Base-by-base conservation (phyloP, 2,113 vertebrate species). In the Labrus mixtus region DNA sequence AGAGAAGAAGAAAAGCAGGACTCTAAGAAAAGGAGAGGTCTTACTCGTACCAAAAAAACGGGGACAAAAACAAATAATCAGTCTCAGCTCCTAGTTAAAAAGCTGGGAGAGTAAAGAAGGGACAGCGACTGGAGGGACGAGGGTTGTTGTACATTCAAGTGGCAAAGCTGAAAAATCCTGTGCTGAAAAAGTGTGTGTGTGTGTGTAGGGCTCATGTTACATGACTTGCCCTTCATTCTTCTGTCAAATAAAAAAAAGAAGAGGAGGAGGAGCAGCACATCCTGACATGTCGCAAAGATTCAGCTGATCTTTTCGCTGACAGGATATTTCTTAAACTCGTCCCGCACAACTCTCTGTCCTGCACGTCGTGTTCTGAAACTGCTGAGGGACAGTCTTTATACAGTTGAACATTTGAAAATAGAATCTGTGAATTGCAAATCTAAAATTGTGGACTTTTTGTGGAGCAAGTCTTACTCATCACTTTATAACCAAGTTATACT, bases 61-160 rank as follows among this genome's bases (percentile, higher is more conserved):
- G 12, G 12, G 41, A 43, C 10, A 13, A 43, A 6, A 13, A 3
- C 29, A 33, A 33, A 33, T 33, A 33, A 33, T 6, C 6, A 33
- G 29, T 3, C 29, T 33, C 2, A 8, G 25, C 54, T 77, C 46
- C 82, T 29, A 73, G 54, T 0, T 41, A 25, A 53, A 60, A 20
- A 8, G 17, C 25, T 29, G 13, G 45, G 25, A 36, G 12, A 10
- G 0, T 8, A 36, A 53, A n/a, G 41, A 0, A 12, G 2, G 41
- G 58, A 19, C 51, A 22, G 4, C 4, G 11, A n/a, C 1, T 0
- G 19, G 23, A 11, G 5, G 13, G 2, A 29, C 15, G 7, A 37
- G 67, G 45, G 13, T 1, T 8, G 45, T 63, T 57, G 46, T 86
- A 88, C 83, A 88, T 88, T 90, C 86, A 88, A 77, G 79, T 39